phyloP scores from a whole-genome alignment of 1,140 invertebrate genomes.

The Bombus waltoni region DNA sequence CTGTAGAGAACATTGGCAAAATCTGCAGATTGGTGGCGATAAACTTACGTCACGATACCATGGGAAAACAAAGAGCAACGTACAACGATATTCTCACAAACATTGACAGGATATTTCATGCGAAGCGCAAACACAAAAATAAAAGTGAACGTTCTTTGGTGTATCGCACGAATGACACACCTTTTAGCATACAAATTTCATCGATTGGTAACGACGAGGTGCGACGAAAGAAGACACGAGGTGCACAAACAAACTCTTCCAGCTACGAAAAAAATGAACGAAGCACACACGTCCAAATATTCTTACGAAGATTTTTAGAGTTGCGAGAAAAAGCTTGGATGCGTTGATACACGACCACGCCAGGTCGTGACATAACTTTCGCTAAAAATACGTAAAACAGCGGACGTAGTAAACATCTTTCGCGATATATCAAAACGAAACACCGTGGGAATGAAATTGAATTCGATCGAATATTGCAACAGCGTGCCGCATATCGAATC shows the following conservation, averaged over 20 bases:
- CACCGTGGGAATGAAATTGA: background rate
- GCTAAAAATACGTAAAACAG: background rate
- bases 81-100: background rate
- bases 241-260: background rate
- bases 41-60: background rate
- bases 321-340: background rate
- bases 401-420: background rate
- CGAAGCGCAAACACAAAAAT: slow-evolving; percentile 18
- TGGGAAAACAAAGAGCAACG: background rate
- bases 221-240: background rate
- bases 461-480: background rate
- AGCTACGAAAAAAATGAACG: background rate
- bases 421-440: background rate
- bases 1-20: background rate
- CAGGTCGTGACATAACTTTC: background rate
- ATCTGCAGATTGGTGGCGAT: background rate
- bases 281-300: too few species aligned
- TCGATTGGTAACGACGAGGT: background rate
- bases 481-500: background rate
- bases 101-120: slow-evolving; percentile 23
- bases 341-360: background rate
- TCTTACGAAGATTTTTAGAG: background rate
- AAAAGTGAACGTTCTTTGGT: background rate
- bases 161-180: background rate
- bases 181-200: background rate